Percentiles rank a stretch among this genome's conserved stretches.
Evolutionary conservation across 2,888 invertebrate species (phyloP).

Genomic region (Brachyopa scutellaris): DNA sequence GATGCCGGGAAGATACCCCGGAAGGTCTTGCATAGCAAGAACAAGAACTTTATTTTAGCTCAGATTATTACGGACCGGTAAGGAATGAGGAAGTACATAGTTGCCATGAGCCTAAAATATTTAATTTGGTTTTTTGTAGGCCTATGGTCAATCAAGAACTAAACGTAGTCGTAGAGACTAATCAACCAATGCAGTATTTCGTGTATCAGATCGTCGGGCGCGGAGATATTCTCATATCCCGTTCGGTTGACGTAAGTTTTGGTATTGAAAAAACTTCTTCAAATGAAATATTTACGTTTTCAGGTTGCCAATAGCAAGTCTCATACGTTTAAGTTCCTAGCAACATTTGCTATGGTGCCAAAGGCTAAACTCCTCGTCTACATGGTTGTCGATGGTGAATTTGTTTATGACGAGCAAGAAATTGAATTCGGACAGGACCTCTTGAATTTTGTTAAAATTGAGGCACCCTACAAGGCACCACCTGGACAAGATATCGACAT

Average conservation of each 20-base stretch:
- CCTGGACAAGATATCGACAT: slow-evolving; percentile 92
- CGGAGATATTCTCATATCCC: slow-evolving; percentile 91
- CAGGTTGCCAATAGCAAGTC: slow-evolving; percentile 78
- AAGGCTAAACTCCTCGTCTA: slow-evolving; percentile 92
- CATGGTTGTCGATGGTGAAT: slow-evolving; percentile 89
- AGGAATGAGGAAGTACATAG: not conserved
- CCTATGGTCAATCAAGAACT: slow-evolving; percentile 88
- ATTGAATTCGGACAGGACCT: slow-evolving; percentile 90
- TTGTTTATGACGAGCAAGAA: slow-evolving; percentile 93
- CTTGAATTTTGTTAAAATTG: slow-evolving; percentile 90
- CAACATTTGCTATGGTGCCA: slow-evolving; percentile 92
- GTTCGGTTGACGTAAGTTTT: slow-evolving; percentile 85
- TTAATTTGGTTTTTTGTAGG: slow-evolving; percentile 74
- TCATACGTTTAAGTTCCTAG: slow-evolving; percentile 84
- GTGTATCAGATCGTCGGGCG: slow-evolving; percentile 92
- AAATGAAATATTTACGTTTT: not conserved
- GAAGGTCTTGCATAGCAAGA: slow-evolving; percentile 77
- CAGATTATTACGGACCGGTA: slow-evolving; percentile 60
- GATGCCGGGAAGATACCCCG: slow-evolving; percentile 80
- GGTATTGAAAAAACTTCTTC: no score
- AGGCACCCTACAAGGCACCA: slow-evolving; percentile 86
- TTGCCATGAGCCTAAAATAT: not conserved
- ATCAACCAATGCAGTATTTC: slow-evolving; percentile 89
- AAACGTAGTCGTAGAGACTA: slow-evolving; percentile 89
- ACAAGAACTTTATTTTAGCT: slow-evolving; percentile 70